Base-by-base conservation (phyloP, 2,888 invertebrate genomes). In the Neria commutata region DNA sequence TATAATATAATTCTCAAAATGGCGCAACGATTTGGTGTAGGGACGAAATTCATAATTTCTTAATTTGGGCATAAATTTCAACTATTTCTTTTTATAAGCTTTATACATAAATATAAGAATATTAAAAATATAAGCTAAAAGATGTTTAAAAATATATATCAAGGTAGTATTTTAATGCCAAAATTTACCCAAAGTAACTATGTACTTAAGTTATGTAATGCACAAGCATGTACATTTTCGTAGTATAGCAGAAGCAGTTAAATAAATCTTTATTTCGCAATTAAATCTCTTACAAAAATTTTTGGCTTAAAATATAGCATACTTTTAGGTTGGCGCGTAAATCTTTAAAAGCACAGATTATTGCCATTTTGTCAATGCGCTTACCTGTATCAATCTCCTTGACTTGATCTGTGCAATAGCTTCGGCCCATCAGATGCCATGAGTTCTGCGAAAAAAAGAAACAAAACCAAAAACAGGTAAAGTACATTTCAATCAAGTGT, bases 341-440 rank as follows among this genome's bases (percentile, higher is more conserved):
- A n/a, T n/a, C n/a, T n/a, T n/a, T n/a, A n/a, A n/a, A n/a, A n/a
- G n/a, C n/a, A n/a, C 42, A 42, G 17, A n/a, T 4, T n/a, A n/a
- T n/a, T 37, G 10, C n/a, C 5, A 19, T 42, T 17, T 4, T 25
- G 4, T 48, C 26, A n/a, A 53, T 60, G 46, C 50, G 52, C 65
- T 65, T 64, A 70, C 70, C 67, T 67, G 66, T 59, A 56, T 67
- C 61, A n/a, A n/a, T n/a, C n/a, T n/a, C n/a, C n/a, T n/a, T n/a
- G n/a, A n/a, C n/a, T n/a, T n/a, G n/a, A 55, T 67, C 65, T 66
- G 68, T 75, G 53, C 85, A 83, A 53, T 84, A 83, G 61, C 63
- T 80, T 73, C 57, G 84, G 83, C 80, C 86, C 84, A 85, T 83
- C 64, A 86, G 84, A 79, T 87, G 86, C 87, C 88, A 87, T 61